These are phyloP conservation scores for Lutjanus campechanus DNA, from an alignment of 2,797 vertebrate species.

Conservation along the genomic window DNA sequence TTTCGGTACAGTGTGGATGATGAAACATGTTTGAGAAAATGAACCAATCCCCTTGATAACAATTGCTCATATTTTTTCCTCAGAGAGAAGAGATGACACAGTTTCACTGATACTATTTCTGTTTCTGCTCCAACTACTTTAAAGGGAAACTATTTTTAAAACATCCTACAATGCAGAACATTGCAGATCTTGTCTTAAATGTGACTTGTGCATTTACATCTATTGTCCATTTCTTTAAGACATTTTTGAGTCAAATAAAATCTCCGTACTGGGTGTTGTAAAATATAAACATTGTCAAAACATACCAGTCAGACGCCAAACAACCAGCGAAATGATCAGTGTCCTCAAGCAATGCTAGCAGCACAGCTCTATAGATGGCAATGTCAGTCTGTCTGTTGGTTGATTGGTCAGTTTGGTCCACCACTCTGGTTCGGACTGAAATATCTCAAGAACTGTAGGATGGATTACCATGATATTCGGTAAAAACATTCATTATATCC, in stretches of 20 bases:
- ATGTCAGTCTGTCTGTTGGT: background rate
- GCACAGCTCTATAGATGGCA: background rate
- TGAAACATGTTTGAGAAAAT: conserved; percentile 32
- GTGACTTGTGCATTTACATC: background rate
- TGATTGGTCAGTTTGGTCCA: background rate
- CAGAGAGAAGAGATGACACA: background rate
- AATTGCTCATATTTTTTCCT: conserved; percentile 4
- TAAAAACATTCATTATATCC: background rate
- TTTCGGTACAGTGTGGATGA: conserved; percentile 23
- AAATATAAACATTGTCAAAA: background rate
- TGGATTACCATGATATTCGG: background rate
- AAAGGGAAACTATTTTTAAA: conserved; percentile 16
- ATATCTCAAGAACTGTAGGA: background rate
- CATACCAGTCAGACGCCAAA: background rate
- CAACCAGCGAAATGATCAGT: background rate
- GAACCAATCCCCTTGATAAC: conserved; percentile 25
- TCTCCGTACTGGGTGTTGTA: background rate
- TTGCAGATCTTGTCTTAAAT: conserved; percentile 3
- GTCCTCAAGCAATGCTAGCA: background rate
- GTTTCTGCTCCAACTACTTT: conserved; percentile 2
- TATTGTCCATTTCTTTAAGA: background rate
- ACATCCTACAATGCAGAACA: background rate
- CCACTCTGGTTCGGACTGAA: background rate
- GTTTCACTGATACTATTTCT: conserved; percentile 38
- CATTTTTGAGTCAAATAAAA: background rate